Evolutionary conservation across 2,113 vertebrate genomes (phyloP), one percentile per base, ranked within the genome.

Genomic region (Cyanoramphus novaezelandiae): DNA sequence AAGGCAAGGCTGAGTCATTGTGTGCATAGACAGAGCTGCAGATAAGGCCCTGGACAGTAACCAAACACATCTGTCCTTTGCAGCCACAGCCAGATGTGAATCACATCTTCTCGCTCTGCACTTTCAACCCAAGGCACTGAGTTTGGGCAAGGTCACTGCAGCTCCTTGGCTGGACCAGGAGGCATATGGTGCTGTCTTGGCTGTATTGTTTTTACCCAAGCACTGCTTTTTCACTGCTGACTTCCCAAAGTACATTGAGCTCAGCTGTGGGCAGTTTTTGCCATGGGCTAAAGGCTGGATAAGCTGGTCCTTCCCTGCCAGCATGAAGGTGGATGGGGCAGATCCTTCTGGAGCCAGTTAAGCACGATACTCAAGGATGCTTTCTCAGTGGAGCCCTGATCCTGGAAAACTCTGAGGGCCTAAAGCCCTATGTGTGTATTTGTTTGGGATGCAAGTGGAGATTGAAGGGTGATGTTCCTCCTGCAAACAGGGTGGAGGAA

Each of bases 1-100:
- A 52, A 95, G 97, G 96, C 94, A 79, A 91, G 81, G 86, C 83
- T 93, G 92, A 83, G 75, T 89, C 91, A 88, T 47, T 2, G 49
- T 3, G 1, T 9, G 64, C 17, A 17, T 39, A 62, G 80, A 13
- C 64, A 53, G 55, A 86, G 82, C 88, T 88, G 75, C 88, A 90
- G 83, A 72, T 14, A 87, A 43, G 50, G 86, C 49, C 28, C 74
- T 11, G 90, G 84, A 46, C 78, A 43, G 43, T 84, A 78, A 94
- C n/a, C 13, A 91, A 91, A 87, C 77, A 77, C 88, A 86, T 92
- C 80, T 93, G 94, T 68, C 91, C 81, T 75, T 43, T 21, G 69
- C 5, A 10, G 37, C 62, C 78, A 5, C 68, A 9, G 78, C 93
- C 94, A 95, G 72, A 31, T 88, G 84, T 95, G 95, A 95, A 43